phyloP scores from a whole-genome alignment of 2,113 vertebrate genomes.

The Gnathonemus echidnorhynchus region DNA sequence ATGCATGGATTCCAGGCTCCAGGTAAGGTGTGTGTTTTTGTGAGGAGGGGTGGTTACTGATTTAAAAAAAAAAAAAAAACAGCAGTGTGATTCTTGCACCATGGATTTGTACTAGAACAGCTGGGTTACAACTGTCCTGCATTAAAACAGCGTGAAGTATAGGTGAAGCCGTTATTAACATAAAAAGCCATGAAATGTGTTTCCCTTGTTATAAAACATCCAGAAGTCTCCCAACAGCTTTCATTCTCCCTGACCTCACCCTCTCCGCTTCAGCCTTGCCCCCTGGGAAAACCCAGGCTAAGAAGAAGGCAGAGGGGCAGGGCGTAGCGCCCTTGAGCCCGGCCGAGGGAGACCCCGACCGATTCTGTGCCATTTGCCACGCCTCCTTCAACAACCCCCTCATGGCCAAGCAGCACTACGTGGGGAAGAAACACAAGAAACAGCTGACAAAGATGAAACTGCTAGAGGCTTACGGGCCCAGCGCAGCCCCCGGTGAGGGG shows the following conservation, averaged over 20 bases:
- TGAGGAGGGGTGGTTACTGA: background rate
- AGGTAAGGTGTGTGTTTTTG: constrained; percentile 51
- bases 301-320: constrained; percentile 24
- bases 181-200: background rate
- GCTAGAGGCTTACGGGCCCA: constrained; percentile 85
- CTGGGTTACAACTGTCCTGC: background rate
- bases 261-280: background rate
- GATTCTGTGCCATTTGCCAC: constrained; percentile 89
- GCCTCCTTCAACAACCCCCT: constrained; percentile 92
- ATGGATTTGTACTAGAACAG: background rate
- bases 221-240: background rate
- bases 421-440: constrained; percentile 92
- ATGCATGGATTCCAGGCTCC: constrained; percentile 60
- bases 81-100: background rate
- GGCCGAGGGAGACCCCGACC: constrained; percentile 65
- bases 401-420: constrained; percentile 94
- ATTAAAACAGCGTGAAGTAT: background rate
- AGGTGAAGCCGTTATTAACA: background rate
- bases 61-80: background rate
- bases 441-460: constrained; percentile 88
- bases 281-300: constrained; percentile 28
- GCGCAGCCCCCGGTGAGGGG: constrained; percentile 53
- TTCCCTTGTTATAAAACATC: background rate
- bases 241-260: background rate
- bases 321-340: constrained; percentile 3